Evolutionary conservation across 1,140 invertebrate genomes (phyloP).

Genomic region (Bombus polaris): DNA sequence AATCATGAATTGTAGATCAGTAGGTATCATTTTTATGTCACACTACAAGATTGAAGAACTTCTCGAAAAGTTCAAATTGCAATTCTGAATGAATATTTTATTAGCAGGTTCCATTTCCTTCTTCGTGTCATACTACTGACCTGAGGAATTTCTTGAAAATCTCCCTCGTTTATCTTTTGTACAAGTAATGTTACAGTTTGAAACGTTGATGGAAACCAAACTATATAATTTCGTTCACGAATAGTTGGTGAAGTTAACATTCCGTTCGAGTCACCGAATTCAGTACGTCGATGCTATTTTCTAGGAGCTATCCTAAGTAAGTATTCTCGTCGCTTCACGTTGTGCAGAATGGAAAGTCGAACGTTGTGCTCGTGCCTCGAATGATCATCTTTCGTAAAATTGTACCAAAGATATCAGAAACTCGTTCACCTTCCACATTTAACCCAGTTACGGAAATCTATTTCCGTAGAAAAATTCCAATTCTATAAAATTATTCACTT

Average conservation of each 20-base stretch:
- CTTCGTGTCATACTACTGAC: neutral
- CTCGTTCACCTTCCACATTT: neutral
- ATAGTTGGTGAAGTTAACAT: neutral
- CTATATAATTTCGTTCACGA: too few species aligned
- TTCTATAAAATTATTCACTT: neutral
- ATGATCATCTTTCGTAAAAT: conserved; percentile 44
- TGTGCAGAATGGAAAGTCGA: conserved; percentile 61
- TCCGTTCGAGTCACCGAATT: neutral
- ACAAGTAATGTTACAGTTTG: too few species aligned
- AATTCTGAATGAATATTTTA: neutral
- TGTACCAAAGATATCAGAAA: conserved; percentile 1
- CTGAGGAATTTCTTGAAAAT: neutral
- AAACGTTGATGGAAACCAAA: too few species aligned
- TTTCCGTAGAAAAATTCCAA: neutral
- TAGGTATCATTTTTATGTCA: neutral
- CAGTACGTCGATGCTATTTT: neutral
- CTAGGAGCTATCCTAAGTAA: conserved; percentile 8
- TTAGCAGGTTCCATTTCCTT: neutral
- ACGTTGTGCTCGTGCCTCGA: conserved; percentile 37
- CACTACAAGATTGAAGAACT: neutral
- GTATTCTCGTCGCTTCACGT: conserved; percentile 40
- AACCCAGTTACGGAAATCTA: neutral
- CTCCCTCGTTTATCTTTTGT: neutral
- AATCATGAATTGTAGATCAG: too few species aligned
- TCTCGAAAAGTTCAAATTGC: neutral